Base-by-base conservation (phyloP, 1,140 invertebrate species). In the Aphelinus atriplicis region DNA sequence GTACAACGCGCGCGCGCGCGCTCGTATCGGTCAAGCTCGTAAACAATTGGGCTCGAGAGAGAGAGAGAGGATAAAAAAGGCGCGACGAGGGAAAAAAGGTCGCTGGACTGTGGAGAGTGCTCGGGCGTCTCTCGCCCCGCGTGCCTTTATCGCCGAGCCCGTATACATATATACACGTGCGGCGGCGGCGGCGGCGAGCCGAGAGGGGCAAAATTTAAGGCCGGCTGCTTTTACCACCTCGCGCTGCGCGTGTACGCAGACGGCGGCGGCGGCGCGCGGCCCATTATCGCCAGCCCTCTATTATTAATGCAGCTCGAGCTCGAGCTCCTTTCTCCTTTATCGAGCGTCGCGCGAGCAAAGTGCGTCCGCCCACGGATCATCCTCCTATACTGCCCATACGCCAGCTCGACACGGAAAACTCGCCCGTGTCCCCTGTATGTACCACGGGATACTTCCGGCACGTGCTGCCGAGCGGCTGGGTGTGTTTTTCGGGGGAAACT, bases 161-260 rank as follows among this genome's bases (percentile, higher is more conserved):
- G 26, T 26, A 26, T 26, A 26, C 26, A 26, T 26, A 26, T 26
- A 26, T 26, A 26, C 26, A 26, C 0, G 26, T 26, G 26, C 2
- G 61, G 50, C 0, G 7, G 48, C n/a, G 62, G 26, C 2, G 61
- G 50, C 0, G 7, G 48, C n/a, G 62, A 2, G 26, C 62, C 7
- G 47, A 50, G 42, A 46, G 48, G 63, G 63, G 9, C 50, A 10
- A 65, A 65, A 65, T 65, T 65, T 48, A 65, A 65, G 63, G 63
- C 63, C 51, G 47, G 26, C 26, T 26, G 48, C 47, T 53, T 51
- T 53, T 65, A 65, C 43, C 63, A 6, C 26, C 42, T 47, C 50
- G 43, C 26, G 26, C 26, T 26, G 26, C 26, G 26, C 26, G 26
- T 26, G 26, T 26, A 26, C 26, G 26, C 26, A 26, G 26, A 26